These are phyloP conservation scores for Mico argentatus DNA, from an alignment of 2,797 vertebrate species.

Conservation along the genomic window DNA sequence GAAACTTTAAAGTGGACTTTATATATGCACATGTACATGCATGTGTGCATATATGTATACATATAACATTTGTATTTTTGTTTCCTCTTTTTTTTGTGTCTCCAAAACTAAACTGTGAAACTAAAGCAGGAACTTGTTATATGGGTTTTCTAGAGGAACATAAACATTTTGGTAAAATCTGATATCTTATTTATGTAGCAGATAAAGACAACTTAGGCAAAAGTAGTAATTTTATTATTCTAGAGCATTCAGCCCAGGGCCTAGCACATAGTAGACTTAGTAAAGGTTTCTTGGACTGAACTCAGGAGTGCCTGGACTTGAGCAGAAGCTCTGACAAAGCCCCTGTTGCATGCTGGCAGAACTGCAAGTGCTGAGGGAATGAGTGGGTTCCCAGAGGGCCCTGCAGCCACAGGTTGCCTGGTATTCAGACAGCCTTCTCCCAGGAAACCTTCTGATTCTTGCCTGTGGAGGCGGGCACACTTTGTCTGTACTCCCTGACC, in stretches of 20 bases:
- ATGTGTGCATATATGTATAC: background rate
- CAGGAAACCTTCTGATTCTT: background rate
- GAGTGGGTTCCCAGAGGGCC: background rate
- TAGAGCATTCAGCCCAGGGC: background rate
- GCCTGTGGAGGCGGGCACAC: fast-evolving
- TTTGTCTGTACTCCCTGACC: background rate
- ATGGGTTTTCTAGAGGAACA: background rate
- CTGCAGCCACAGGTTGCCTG: background rate
- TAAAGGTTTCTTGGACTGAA: too few species aligned
- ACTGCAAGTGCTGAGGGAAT: background rate
- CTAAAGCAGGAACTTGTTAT: background rate
- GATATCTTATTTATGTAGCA: background rate
- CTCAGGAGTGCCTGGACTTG: background rate
- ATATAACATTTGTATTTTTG: background rate
- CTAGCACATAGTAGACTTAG: background rate
- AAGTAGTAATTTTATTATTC: background rate
- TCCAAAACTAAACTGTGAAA: slow-evolving; percentile 23
- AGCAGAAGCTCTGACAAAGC: background rate
- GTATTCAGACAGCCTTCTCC: background rate
- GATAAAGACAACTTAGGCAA: background rate
- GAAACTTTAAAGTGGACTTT: background rate
- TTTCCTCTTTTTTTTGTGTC: background rate
- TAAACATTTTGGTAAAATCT: background rate
- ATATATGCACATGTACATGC: background rate
- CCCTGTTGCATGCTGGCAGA: background rate